Conservation (phyloP, 2,888 invertebrate species). For the Ferrisia virgata region DNA sequence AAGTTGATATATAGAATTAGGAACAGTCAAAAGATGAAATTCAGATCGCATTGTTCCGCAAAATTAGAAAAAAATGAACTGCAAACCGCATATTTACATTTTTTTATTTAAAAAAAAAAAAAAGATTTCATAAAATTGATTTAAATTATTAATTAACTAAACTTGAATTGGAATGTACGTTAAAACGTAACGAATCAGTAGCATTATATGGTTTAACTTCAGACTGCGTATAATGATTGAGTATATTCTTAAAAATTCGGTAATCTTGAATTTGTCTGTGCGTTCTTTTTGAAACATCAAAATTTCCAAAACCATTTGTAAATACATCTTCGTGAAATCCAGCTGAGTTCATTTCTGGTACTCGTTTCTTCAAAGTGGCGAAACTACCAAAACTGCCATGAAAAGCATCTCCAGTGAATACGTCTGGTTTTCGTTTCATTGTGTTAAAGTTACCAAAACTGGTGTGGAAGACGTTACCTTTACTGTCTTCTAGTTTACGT, state of each 20-base stretch:
- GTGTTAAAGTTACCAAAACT: conserved; percentile 24
- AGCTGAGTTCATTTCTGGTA: conserved; percentile 40
- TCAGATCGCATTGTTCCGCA: neutral
- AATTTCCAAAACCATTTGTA: conserved; percentile 51
- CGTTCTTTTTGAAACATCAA: conserved; percentile 51
- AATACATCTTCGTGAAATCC: conserved; percentile 48
- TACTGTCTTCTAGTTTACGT: neutral
- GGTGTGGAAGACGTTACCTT: conserved; percentile 19
- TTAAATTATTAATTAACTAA: neutral
- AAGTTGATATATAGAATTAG: conserved; percentile 5
- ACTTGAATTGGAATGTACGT: conserved; percentile 6
- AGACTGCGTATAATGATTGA: neutral
- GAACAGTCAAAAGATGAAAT: neutral
- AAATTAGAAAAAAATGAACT: neutral
- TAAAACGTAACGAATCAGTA: neutral
- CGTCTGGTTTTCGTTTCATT: conserved; percentile 43
- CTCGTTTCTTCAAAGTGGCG: conserved; percentile 50
- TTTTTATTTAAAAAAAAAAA: neutral
- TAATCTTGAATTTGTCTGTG: neutral
- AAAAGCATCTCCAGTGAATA: conserved; percentile 53
- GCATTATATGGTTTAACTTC: neutral
- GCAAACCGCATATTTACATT: neutral
- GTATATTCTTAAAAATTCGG: neutral
- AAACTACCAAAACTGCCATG: conserved; percentile 52
- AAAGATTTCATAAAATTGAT: neutral